Evolutionary conservation across 1,140 invertebrate species (phyloP).

Genomic region (Diorhabda sublineata): DNA sequence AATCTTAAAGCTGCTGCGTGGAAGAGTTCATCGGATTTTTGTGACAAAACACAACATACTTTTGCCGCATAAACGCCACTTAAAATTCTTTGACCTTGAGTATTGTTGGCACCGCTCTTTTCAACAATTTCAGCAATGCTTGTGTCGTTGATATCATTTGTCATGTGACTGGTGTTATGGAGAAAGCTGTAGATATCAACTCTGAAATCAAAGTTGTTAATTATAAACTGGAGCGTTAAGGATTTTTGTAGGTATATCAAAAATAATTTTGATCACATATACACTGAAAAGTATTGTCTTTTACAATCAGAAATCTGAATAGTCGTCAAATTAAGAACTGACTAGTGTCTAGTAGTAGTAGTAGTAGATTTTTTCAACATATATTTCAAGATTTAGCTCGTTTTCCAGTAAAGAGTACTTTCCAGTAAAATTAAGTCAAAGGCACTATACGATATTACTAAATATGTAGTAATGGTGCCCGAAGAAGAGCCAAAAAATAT

Average conservation of each 20-base stretch:
- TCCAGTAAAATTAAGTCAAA: no score
- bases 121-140: conserved; percentile 62
- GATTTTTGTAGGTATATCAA: not conserved
- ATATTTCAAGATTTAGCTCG: no score
- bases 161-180: conserved; percentile 56
- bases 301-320: no score
- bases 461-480: no score
- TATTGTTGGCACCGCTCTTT: conserved; percentile 58
- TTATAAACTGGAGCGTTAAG: not conserved
- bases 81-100: conserved; percentile 64
- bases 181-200: conserved; percentile 80
- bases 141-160: conserved; percentile 32
- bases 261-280: not conserved
- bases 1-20: conserved; percentile 82
- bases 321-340: no score
- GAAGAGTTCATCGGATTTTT: conserved; percentile 79
- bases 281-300: not conserved
- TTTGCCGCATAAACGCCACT: conserved; percentile 77
- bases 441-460: no score
- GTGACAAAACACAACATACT: conserved; percentile 80
- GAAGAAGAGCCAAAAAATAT: no score
- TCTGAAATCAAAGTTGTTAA: conserved; percentile 48
- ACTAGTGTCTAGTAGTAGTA: no score
- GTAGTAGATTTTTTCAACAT: no score
- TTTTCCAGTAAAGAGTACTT: no score